phyloP scores from a whole-genome alignment of 2,113 vertebrate species.

The Zapus hudsonius region DNA sequence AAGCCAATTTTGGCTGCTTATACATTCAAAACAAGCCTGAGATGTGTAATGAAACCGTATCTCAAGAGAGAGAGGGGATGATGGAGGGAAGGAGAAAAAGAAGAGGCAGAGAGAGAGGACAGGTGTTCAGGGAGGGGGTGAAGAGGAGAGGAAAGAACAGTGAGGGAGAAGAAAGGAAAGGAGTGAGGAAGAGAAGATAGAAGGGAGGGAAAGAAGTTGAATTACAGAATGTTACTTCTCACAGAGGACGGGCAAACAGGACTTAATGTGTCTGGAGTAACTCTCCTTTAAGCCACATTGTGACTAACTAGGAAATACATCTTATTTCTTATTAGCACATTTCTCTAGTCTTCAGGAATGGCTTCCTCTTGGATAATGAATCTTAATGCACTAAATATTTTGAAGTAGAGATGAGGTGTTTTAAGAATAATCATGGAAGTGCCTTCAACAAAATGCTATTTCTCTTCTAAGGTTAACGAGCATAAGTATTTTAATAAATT shows the following conservation, averaged over 20 bases:
- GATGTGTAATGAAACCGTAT: not conserved
- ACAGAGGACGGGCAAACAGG: not conserved
- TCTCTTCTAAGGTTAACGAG: not conserved
- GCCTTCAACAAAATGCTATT: not conserved
- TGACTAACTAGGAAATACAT: not conserved
- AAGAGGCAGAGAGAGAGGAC: too few species aligned
- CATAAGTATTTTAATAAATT: not conserved
- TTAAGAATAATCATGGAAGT: not conserved
- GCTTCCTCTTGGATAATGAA: not conserved
- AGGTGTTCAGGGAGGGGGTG: too few species aligned
- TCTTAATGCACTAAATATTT: constrained; percentile 18
- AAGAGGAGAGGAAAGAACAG: too few species aligned
- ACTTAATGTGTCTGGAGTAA: not conserved
- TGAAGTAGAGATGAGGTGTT: not conserved
- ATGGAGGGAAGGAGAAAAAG: rapidly evolving
- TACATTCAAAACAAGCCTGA: not conserved
- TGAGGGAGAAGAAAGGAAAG: not conserved
- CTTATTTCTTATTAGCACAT: not conserved
- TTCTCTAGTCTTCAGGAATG: not conserved
- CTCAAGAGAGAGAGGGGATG: not conserved
- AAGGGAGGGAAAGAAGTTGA: not conserved
- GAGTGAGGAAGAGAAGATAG: too few species aligned
- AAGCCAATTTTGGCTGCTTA: not conserved
- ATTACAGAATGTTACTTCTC: not conserved
- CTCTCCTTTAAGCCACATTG: not conserved